Evolutionary conservation across 2,888 invertebrate species (phyloP).

Genomic region (Lepidochrysops patricia): DNA sequence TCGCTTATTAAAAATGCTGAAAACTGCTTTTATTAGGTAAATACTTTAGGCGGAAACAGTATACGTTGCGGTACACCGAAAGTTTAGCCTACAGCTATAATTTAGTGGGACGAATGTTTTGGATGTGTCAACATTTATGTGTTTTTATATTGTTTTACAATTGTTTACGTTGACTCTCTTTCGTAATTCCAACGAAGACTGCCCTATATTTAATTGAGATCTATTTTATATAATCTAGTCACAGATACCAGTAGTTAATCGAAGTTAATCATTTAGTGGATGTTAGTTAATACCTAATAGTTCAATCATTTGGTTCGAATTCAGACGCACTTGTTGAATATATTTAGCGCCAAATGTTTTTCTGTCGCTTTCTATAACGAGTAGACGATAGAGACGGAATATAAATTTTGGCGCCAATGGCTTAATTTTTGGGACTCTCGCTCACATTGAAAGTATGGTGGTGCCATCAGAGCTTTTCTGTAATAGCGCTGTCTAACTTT

Average conservation of each 20-base stretch:
- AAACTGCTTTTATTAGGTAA: background rate
- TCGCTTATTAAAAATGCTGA: background rate
- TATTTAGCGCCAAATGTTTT: background rate
- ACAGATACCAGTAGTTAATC: constrained; percentile 64
- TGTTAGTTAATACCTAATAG: constrained; percentile 35
- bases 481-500: background rate
- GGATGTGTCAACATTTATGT: constrained; percentile 45
- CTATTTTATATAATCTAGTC: constrained; percentile 72
- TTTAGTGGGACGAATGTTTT: constrained; percentile 39
- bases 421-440: background rate
- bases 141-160: constrained; percentile 54
- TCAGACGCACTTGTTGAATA: background rate
- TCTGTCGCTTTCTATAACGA: background rate
- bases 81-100: constrained; percentile 25
- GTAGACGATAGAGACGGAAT: background rate
- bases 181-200: constrained; percentile 72
- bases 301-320: constrained; percentile 12
- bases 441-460: background rate
- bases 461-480: background rate
- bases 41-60: background rate
- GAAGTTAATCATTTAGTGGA: constrained; percentile 43
- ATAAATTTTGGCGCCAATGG: background rate
- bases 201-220: constrained; percentile 73
- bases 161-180: constrained; percentile 60
- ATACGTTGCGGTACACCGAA: background rate